Base-by-base conservation (phyloP, 2,797 vertebrate species). In the Sparidentex hasta region DNA sequence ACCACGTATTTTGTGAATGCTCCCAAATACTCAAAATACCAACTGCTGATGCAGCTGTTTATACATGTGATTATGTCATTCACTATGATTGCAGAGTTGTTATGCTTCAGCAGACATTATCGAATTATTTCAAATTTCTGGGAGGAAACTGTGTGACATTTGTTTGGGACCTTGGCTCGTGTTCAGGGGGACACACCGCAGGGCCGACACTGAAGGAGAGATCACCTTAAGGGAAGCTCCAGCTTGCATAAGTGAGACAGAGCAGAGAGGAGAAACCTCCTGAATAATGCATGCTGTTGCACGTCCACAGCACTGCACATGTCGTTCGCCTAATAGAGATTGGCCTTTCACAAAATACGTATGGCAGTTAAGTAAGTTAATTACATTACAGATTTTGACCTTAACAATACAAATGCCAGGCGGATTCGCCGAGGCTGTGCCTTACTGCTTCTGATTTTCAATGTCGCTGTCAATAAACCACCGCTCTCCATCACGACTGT, bases 261-360 rank as follows among this genome's bases (percentile, higher is more conserved):
- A 73, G 25, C 46, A 71, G n/a, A 79, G 41, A 52, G 63, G 29
- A 70, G 25, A 23, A 66, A 69, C 27, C 66, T 63, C 29, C 74
- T 92, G 86, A 91, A 90, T 92, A 90, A 91, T 91, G 78, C 74
- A 89, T 90, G 64, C 13, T 18, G 25, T n/a, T 62, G 12, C 76
- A 73, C 87, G 66, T 81, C 85, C 78, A 67, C 62, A 55, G 76
- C 29, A 64, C 76, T 69, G 76, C 59, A 65, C 69, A 82, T 65
- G 65, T 68, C 67, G 59, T 77, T 74, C 78, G 47, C 74, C 48
- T 62, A 58, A 80, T 58, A 87, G 88, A 87, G 80, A 73, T n/a
- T 84, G 81, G 67, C 74, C 82, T 90, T 84, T 90, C 70, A 77
- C 79, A 79, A 84, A 73, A 79, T 85, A 88, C 76, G 74, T 80